Percentiles rank a stretch among this genome's conserved stretches.
Evolutionary conservation across 2,797 vertebrate species (phyloP).

Genomic region (Neosalanx taihuensis): DNA sequence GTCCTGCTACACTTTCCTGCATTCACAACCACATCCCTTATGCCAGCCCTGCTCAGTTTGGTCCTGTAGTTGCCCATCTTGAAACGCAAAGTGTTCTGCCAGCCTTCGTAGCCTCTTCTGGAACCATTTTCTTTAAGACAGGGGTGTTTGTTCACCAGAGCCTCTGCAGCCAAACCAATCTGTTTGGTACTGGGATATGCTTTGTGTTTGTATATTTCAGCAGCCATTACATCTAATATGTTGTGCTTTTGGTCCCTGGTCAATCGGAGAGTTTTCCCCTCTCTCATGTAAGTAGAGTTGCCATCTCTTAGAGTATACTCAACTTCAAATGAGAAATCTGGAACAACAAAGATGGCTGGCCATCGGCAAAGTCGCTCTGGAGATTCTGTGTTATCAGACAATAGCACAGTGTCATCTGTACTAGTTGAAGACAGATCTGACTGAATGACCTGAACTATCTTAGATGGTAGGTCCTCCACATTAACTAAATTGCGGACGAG

Average conservation of each 20-base stretch:
- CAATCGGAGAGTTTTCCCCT: constrained; percentile 7
- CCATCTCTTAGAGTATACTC: constrained; percentile 26
- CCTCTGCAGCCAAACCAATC: background rate
- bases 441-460: background rate
- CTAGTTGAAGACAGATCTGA: background rate
- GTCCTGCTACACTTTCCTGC: constrained; percentile 20
- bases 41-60: constrained; percentile 15
- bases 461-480: background rate
- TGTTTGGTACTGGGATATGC: constrained; percentile 26
- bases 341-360: constrained; percentile 32
- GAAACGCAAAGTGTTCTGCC: constrained; percentile 35
- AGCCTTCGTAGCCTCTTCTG: constrained; percentile 9
- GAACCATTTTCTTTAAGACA: constrained; percentile 28
- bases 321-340: constrained; percentile 27
- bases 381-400: background rate
- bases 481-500: background rate
- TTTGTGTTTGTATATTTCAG: no score
- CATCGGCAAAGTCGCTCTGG: constrained; percentile 10
- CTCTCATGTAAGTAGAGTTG: constrained; percentile 17
- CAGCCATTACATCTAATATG: no score
- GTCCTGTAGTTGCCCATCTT: constrained; percentile 40
- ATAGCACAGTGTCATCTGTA: constrained; percentile 8
- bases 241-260: constrained; percentile 23
- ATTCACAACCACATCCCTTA: constrained; percentile 27
- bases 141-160: constrained; percentile 32